phyloP scores from a whole-genome alignment of 2,888 invertebrate genomes.

The Machimus rusticus region DNA sequence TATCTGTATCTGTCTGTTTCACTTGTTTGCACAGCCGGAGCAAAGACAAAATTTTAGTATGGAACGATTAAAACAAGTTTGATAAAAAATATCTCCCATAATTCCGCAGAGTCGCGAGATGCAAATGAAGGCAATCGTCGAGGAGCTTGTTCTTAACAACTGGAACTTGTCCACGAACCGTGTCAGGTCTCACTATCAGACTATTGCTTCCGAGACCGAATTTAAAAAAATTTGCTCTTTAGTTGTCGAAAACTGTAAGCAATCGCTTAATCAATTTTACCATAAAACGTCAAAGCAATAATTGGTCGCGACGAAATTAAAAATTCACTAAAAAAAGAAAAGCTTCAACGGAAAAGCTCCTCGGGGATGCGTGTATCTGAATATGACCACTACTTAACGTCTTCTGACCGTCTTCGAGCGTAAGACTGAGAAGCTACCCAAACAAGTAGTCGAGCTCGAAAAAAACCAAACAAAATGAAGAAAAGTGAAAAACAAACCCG shows the following conservation, averaged over 20 bases:
- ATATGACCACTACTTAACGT: background rate
- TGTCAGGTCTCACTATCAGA: background rate
- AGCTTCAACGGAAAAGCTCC: background rate
- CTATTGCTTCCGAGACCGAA: background rate
- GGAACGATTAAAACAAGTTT: conserved; percentile 24
- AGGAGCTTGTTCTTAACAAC: background rate
- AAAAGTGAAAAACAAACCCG: background rate
- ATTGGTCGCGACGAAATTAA: background rate
- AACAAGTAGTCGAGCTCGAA: background rate
- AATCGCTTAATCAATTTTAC: background rate
- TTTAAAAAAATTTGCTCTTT: background rate
- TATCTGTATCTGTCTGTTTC: conserved; percentile 5
- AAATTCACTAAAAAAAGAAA: background rate
- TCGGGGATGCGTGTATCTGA: background rate
- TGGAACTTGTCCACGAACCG: background rate
- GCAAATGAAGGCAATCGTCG: background rate
- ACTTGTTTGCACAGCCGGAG: conserved; percentile 33
- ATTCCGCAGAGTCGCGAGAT: background rate
- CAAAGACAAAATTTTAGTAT: conserved; percentile 10
- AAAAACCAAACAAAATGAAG: background rate
- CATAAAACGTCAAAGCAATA: background rate
- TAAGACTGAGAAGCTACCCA: background rate
- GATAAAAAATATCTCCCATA: conserved; percentile 13
- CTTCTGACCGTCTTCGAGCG: background rate
- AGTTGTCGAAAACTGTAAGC: background rate